Conservation (phyloP, 1,140 invertebrate genomes). For the Drosophila kurseongensis region DNA sequence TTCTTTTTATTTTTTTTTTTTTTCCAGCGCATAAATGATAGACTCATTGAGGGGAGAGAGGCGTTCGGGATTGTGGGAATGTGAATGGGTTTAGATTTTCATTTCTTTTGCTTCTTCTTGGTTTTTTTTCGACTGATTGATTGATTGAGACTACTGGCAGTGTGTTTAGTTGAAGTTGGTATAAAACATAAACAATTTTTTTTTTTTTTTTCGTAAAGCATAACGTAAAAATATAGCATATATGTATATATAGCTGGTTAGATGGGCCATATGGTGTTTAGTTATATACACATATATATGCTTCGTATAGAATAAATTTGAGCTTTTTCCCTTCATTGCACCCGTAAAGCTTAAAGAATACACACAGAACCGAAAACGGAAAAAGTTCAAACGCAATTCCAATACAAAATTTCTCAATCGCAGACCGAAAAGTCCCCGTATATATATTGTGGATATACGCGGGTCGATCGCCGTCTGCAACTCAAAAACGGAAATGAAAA, state of each 20-base stretch:
- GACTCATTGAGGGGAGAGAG: constrained; percentile 84
- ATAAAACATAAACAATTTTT: constrained; percentile 39
- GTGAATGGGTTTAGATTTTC: constrained; percentile 71
- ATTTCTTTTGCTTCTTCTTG: constrained; percentile 54
- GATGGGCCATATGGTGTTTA: constrained; percentile 7
- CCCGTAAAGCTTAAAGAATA: constrained; percentile 66
- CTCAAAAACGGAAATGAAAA: constrained; percentile 34
- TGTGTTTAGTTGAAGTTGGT: constrained; percentile 73
- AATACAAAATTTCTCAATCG: constrained; percentile 39
- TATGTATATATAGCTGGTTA: constrained; percentile 50
- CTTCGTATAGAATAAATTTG: constrained; percentile 66
- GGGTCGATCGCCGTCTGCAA: constrained; percentile 22
- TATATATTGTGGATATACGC: neutral
- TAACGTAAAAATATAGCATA: constrained; percentile 43
- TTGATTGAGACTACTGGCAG: constrained; percentile 73
- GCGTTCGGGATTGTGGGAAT: constrained; percentile 82
- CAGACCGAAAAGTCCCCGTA: constrained; percentile 6
- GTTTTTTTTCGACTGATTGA: constrained; percentile 45
- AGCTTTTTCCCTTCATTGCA: constrained; percentile 85
- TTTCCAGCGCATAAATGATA: constrained; percentile 84
- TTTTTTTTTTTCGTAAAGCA: constrained; percentile 32
- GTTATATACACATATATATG: constrained; percentile 49
- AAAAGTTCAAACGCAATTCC: constrained; percentile 55
- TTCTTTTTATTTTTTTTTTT: constrained; percentile 45
- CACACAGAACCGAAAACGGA: constrained; percentile 53